Conservation (phyloP, 2,888 invertebrate genomes). For the Acanthosepion lycidas region DNA sequence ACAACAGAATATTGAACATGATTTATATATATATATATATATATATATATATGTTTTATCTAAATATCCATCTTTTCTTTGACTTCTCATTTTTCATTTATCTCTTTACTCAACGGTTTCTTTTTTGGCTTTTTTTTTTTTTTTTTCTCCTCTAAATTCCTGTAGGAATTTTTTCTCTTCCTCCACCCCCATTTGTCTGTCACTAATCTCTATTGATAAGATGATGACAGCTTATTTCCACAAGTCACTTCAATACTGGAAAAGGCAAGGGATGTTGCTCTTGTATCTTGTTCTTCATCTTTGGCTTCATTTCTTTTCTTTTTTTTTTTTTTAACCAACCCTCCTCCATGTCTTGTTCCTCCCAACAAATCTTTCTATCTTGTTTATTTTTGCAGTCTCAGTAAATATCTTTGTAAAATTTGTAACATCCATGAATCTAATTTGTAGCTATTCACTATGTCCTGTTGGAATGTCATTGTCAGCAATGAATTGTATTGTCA, state of each 20-base stretch:
- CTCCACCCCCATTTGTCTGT: neutral
- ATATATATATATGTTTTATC: too few species aligned
- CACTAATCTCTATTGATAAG: constrained; percentile 33
- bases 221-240: neutral
- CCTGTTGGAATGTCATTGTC: neutral
- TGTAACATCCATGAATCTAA: neutral
- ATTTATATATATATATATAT: too few species aligned
- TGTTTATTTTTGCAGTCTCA: neutral
- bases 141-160: neutral
- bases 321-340: neutral
- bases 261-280: neutral
- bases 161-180: neutral
- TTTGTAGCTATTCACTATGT: neutral
- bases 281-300: neutral
- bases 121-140: neutral
- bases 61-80: neutral
- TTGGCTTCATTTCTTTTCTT: neutral
- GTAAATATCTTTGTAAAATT: neutral
- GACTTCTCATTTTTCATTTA: neutral
- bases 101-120: neutral
- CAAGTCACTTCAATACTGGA: neutral
- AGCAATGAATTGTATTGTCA: neutral
- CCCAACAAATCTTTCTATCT: neutral
- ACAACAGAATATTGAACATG: neutral
- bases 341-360: neutral